phyloP scores from a whole-genome alignment of 2,797 vertebrate species.

The Hoplostethus atlanticus region DNA sequence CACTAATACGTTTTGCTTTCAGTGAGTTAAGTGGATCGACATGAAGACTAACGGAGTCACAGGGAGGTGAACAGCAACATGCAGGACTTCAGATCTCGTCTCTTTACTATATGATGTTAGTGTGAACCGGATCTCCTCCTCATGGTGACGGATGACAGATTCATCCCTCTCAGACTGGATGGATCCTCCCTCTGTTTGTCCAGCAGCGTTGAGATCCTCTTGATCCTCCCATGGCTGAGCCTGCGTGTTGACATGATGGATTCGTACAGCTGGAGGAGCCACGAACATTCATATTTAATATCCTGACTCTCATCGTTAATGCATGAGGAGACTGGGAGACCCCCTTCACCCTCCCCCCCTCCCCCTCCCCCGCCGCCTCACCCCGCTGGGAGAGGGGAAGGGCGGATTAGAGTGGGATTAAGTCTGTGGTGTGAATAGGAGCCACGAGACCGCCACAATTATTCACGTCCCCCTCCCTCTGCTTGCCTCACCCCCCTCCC shows the following conservation, averaged over 20 bases:
- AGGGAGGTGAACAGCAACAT: slow-evolving; percentile 7
- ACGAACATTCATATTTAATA: slow-evolving; percentile 84
- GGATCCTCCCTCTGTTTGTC: slow-evolving; percentile 8
- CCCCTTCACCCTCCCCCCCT: slow-evolving; percentile 27
- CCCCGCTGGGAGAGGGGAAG: slow-evolving; percentile 53
- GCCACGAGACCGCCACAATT: slow-evolving; percentile 67
- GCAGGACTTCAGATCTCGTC: neutral
- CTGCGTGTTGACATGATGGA: slow-evolving; percentile 70
- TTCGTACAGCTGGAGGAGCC: slow-evolving; percentile 71
- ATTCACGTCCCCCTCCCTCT: slow-evolving; percentile 34
- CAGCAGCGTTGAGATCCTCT: slow-evolving; percentile 12
- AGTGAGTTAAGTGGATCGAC: neutral
- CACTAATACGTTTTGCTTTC: slow-evolving; percentile 31
- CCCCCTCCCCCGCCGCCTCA: neutral
- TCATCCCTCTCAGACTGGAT: neutral
- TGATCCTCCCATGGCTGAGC: slow-evolving; percentile 34
- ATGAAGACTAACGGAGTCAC: slow-evolving; percentile 14
- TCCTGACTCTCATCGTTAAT: slow-evolving; percentile 79
- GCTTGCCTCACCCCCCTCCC: neutral
- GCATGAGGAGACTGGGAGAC: slow-evolving; percentile 74
- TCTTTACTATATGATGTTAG: too few species aligned
- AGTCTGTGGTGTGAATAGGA: slow-evolving; percentile 69
- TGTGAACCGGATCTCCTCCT: neutral
- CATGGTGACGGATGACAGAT: slow-evolving; percentile 12
- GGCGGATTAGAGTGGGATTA: slow-evolving; percentile 69